Conservation (phyloP, 1,140 invertebrate species). For the Paramacrobiotus metropolitanus region DNA sequence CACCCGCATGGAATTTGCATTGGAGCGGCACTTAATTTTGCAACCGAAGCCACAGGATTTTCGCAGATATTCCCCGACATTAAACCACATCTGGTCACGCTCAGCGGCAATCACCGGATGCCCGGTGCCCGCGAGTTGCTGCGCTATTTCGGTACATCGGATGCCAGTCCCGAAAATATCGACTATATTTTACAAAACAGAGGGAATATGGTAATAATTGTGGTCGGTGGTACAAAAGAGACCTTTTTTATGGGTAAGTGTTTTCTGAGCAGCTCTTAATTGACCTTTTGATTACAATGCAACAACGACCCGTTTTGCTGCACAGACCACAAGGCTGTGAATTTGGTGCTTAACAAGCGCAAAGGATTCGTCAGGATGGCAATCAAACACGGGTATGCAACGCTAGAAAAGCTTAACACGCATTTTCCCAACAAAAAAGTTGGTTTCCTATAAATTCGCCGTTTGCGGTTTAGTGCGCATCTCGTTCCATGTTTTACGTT, state of each 20-base stretch:
- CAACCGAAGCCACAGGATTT: neutral
- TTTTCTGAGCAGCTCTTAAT: no score
- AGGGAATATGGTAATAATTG: neutral
- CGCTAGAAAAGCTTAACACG: no score
- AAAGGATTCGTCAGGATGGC: neutral
- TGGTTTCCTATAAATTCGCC: no score
- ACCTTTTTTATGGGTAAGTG: no score
- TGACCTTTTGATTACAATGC: no score
- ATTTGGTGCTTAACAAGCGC: neutral
- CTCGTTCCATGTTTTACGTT: no score
- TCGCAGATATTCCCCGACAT: neutral
- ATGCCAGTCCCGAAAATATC: neutral
- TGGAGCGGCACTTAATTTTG: neutral
- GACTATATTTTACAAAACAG: neutral
- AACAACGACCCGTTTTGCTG: no score
- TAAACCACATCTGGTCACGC: neutral
- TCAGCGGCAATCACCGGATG: neutral
- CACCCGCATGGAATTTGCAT: neutral
- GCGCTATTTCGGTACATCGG: neutral
- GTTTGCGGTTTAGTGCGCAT: no score
- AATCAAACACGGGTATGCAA: neutral
- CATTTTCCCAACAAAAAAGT: no score
- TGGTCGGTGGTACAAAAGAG: neutral
- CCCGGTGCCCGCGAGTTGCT: neutral
- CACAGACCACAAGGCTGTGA: no score